Percentiles rank a stretch among this genome's conserved stretches.
Conservation (phyloP, 2,113 vertebrate species). For the Micronisus gabar region DNA sequence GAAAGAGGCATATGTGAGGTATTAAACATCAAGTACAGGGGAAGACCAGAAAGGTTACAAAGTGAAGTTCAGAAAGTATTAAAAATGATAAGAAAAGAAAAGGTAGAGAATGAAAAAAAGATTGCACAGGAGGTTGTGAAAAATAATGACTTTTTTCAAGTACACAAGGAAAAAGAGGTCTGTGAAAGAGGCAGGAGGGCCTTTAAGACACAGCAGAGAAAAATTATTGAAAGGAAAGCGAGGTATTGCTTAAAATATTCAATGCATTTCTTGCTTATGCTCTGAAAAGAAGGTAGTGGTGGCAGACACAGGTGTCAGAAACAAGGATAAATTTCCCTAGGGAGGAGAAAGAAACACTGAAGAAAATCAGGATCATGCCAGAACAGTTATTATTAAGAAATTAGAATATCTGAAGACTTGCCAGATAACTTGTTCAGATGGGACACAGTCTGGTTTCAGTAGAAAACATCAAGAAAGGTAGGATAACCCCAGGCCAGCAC, state of each 20-base stretch:
- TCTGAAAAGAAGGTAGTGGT: conserved; percentile 13
- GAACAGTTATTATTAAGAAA: conserved; percentile 43
- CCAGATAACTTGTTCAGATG: conserved; percentile 22
- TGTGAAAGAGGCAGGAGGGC: conserved; percentile 32
- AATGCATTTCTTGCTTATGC: neutral
- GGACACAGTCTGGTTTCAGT: neutral
- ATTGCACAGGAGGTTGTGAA: conserved; percentile 38
- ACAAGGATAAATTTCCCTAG: conserved; percentile 32
- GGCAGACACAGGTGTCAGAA: conserved; percentile 43
- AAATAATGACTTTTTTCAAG: conserved; percentile 50
- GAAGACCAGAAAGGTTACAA: conserved; percentile 48
- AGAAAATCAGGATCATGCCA: neutral
- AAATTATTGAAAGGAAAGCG: conserved; percentile 38
- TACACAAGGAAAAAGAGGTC: conserved; percentile 5
- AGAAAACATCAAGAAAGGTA: neutral
- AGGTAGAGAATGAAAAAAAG: conserved; percentile 48
- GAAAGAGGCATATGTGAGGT: conserved; percentile 38
- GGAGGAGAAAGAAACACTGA: conserved; percentile 21
- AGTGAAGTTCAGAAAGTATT: conserved; percentile 58
- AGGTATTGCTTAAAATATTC: conserved; percentile 48
- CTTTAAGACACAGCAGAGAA: conserved; percentile 37
- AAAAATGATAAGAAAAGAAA: conserved; percentile 64
- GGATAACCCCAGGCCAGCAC: neutral
- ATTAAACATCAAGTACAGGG: conserved; percentile 46
- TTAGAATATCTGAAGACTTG: conserved; percentile 35